Base-by-base conservation (phyloP, 2,113 vertebrate genomes). In the Pelecanus crispus region DNA sequence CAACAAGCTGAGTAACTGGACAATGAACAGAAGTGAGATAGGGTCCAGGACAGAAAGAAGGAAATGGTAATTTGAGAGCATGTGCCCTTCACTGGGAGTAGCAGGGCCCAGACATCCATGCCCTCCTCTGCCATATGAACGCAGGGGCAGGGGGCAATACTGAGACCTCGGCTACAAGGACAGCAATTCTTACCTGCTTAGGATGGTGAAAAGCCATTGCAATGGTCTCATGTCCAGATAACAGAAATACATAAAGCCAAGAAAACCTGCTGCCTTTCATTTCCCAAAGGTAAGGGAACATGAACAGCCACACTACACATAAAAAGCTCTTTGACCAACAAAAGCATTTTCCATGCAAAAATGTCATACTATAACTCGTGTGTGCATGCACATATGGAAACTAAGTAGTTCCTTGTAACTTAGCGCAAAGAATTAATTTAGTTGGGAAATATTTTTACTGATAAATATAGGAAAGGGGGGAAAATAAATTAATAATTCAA, bases 211-310 rank as follows among this genome's bases (percentile, higher is more conserved):
- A 63, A 68, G 36, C 24, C 81, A 32, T 38, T 38, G 19, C 20
- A 77, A 24, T 1, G 1, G 13, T 42, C 63, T 65, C 7, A 0
- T 3, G 24, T n/a, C 24, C 17, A 56, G 21, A 13, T 26, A 73
- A 32, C 14, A 78, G 38, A 49, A 49, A n/a, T 22, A 25, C 20
- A 40, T 7, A 55, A 50, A 79, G 78, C 36, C 32, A 49, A 22
- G 40, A 73, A 78, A 82, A 72, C 32, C 26, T 53, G 15, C n/a
- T 36, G 34, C 29, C 40, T 90, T 71, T 73, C 24, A 28, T 68
- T 67, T 50, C 66, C 47, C 78, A 50, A 44, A 71, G 40, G 38
- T 13, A 29, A 16, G 28, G 73, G 11, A 34, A 31, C 10, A 9
- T 42, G 18, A 86, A 55, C 45, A 53, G 53, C 28, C 20, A 11